Base-by-base conservation (phyloP, 2,113 vertebrate species). In the Xenus cinereus region DNA sequence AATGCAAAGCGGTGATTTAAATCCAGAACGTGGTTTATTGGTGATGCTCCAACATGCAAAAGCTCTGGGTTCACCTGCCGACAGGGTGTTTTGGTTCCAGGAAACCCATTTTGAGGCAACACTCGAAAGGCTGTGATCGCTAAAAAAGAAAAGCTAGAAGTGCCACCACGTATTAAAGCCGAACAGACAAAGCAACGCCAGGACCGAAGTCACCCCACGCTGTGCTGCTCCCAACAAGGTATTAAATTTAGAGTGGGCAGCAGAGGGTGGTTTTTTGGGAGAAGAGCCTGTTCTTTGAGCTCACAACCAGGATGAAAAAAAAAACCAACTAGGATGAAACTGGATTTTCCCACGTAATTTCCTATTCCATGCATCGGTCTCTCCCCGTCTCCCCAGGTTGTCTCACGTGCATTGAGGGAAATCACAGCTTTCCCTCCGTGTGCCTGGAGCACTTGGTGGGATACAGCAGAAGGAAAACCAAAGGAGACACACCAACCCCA, bases 171-270 rank as follows among this genome's bases (percentile, higher is more conserved):
- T 16, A 8, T 28, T 50, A 45, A 41, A 28, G 41, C 39, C 5
- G 15, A 41, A n/a, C 16, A 35, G 45, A 37, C 19, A 48, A n/a
- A 59, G 37, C 16, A 5, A 9, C 4, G 26, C 8, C 26, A 50
- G 6, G 26, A 9, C 43, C 33, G 4, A 14, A 37, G 19, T 26
- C 26, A 9, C 24, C 37, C 45, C 7, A 12, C 6, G 27, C 7
- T 6, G 22, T 2, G 2, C 23, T 7, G 68, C 3, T 41, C 7
- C 6, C 59, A 26, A 11, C 41, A 12, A 2, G 1, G 8, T 7
- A 3, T 9, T 14, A 35, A 66, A 14, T 3, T 3, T 0, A 17
- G 24, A n/a, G 76, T 3, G 0, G 30, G 15, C 12, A 7, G 32
- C 53, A 18, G 45, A 51, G 37, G 46, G 6, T 5, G 6, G 7